Evolutionary conservation across 1,140 invertebrate species (phyloP).

Genomic region (Coptotermes formosanus): DNA sequence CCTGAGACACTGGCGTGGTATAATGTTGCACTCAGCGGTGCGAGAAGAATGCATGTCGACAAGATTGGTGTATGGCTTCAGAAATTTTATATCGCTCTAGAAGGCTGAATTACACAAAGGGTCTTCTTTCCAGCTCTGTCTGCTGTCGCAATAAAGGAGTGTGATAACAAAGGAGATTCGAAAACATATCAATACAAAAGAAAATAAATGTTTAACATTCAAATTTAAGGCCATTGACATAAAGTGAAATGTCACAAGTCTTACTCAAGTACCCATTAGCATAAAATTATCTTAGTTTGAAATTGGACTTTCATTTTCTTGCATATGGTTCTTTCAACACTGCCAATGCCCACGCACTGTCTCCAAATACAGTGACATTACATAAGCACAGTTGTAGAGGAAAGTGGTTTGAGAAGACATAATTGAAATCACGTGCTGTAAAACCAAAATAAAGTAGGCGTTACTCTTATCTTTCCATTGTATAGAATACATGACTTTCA

Average conservation of each 20-base stretch:
- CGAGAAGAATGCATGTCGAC: neutral
- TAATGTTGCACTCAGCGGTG: neutral
- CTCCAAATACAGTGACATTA: no score
- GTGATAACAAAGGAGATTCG: neutral
- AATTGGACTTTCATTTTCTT: no score
- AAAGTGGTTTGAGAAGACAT: no score
- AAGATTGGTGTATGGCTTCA: neutral
- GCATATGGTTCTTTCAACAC: no score
- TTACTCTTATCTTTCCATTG: no score
- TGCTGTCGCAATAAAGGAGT: neutral
- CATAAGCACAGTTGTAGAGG: no score
- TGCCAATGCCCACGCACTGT: no score
- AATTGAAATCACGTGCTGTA: no score
- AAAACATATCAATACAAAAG: neutral
- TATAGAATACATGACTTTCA: no score
- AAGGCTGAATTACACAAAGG: neutral
- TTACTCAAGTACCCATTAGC: no score
- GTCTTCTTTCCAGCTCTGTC: neutral
- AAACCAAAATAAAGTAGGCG: no score
- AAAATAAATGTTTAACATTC: neutral
- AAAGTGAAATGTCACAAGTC: neutral
- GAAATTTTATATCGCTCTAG: neutral
- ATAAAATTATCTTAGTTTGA: no score
- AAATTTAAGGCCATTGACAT: neutral
- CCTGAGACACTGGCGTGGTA: neutral